Base-by-base conservation (phyloP, 2,888 invertebrate species). In the Drosophila trichaetosa region DNA sequence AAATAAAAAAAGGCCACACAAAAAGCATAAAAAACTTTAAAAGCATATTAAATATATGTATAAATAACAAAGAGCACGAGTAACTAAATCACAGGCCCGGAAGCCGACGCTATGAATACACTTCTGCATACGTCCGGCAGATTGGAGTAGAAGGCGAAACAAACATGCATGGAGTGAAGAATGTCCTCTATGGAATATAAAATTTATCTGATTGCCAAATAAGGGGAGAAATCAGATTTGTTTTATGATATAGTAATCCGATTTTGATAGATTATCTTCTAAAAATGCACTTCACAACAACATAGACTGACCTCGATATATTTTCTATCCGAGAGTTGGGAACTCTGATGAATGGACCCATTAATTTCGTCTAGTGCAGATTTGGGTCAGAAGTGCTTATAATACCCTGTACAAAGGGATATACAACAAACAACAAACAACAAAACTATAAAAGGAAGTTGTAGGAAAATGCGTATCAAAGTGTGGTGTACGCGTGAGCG, bases 391-490 rank as follows among this genome's bases (percentile, higher is more conserved):
- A 40, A 24, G 16, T 34, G 36, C 33, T 36, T 21, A 24, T 33
- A 31, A 65, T 52, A 54, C 36, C 53, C 46, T 31, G 4, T 49
- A 36, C 18, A 36, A 70, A 57, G 29, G 24, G 40, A 42, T 21
- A 21, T 21, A 49, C 21, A 46, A 21, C 6, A 13, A 13, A 13
- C 21, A 46, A 13, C 11, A 6, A 21, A 13, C 11, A 21, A 42
- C 7, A 13, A 7, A 46, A 13, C 13, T 34, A 13, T 34, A 38
- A 42, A 48, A 38, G 4, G 13, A 31, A 56, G 36, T 49, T 42
- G 60, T 29, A 57, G 62, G 11, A 63, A 73, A 79, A 74, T 74
- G 66, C 57, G 60, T 73, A 61, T 48, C 60, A 67, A 76, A 75
- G 62, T 66, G 65, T 54, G 31, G 31, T 36, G 38, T 33, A 42